Percentiles rank a stretch among this genome's conserved stretches.
These are phyloP conservation scores for Dryobates pubescens DNA, from an alignment of 2,797 vertebrate species.

Conservation along the genomic window DNA sequence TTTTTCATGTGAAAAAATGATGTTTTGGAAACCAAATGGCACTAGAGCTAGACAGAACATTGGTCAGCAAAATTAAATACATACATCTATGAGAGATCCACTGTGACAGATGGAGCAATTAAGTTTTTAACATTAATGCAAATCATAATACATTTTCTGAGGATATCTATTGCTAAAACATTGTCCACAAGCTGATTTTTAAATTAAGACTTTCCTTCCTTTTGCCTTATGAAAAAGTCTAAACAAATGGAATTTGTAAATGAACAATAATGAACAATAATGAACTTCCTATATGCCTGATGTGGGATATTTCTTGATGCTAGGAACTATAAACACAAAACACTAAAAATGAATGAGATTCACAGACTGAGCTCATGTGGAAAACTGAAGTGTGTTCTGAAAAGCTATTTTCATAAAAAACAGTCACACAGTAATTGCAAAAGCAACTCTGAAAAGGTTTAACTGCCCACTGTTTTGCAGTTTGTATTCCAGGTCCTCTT, in stretches of 20 bases:
- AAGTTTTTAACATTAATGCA: not conserved
- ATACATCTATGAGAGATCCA: not conserved
- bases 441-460: not conserved
- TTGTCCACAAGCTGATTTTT: not conserved
- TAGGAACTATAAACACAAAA: not conserved
- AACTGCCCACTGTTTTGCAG: not conserved
- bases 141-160: not conserved
- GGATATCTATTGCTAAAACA: not conserved
- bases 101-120: not conserved
- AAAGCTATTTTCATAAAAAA: not conserved
- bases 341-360: not conserved
- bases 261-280: not conserved
- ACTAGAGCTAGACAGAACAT: not conserved
- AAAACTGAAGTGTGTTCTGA: not conserved
- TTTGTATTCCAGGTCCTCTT: not conserved
- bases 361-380: not conserved
- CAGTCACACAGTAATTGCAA: not conserved
- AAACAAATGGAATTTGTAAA: not conserved
- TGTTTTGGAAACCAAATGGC: not conserved
- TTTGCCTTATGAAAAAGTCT: not conserved
- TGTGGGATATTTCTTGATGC: not conserved
- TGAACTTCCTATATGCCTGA: not conserved
- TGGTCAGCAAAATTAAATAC: not conserved
- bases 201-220: not conserved
- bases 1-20: not conserved